phyloP scores from a whole-genome alignment of 2,888 invertebrate species.

The Formica aserva region DNA sequence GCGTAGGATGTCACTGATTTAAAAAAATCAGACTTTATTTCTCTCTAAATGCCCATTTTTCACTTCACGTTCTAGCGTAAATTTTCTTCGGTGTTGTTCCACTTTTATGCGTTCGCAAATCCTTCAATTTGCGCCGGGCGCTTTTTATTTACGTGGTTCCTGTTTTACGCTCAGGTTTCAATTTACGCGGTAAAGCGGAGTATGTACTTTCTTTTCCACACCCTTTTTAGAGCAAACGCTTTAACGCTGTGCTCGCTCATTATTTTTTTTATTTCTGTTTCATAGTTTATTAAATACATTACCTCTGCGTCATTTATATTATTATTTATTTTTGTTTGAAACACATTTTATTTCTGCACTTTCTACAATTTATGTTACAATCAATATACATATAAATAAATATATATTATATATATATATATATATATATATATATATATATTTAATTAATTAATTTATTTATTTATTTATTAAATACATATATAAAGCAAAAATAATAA shows the following conservation, averaged over 20 bases:
- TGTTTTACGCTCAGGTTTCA: conserved; percentile 22
- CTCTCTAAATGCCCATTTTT: conserved; percentile 7
- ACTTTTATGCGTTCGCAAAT: conserved; percentile 18
- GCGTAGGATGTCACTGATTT: not conserved
- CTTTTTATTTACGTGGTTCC: conserved; percentile 29
- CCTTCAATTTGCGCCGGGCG: conserved; percentile 20
- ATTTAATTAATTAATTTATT: not conserved
- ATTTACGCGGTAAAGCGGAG: conserved; percentile 25
- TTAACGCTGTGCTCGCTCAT: conserved; percentile 2
- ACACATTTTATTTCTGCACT: not conserved
- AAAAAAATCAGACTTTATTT: conserved; percentile 20
- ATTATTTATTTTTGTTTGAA: not conserved
- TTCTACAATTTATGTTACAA: not conserved
- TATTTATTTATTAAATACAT: not conserved
- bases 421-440: not conserved
- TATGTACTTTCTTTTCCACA: conserved; percentile 20
- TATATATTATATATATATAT: not conserved
- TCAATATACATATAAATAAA: not conserved
- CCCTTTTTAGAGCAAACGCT: conserved; percentile 1
- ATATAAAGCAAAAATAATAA: not conserved
- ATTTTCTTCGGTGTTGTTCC: conserved; percentile 8
- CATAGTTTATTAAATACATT: not conserved
- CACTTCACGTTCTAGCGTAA: conserved; percentile 3
- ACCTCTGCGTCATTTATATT: not conserved
- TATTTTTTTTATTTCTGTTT: not conserved